Percentiles rank a stretch among this genome's conserved stretches.
Evolutionary conservation across 2,113 vertebrate genomes (phyloP).

Genomic region (Spea bombifrons): DNA sequence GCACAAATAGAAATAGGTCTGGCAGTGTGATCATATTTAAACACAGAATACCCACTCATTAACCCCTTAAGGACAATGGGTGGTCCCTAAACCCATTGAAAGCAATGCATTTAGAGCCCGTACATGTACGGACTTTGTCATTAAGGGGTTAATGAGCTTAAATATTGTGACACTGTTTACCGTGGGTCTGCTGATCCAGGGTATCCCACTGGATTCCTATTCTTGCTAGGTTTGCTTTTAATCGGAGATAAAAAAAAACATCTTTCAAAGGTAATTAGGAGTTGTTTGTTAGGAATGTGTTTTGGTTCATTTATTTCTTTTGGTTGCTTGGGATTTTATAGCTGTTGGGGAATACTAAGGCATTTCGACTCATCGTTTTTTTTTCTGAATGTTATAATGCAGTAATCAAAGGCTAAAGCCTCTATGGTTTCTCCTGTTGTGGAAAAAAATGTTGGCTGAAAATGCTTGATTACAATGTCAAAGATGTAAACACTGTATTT

Average conservation of each 20-base stretch:
- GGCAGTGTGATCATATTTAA: constrained; percentile 5
- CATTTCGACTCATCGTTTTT: background rate
- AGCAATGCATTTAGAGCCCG: no score
- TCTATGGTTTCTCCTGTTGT: constrained; percentile 42
- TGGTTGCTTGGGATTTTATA: background rate
- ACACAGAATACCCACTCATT: constrained; percentile 3
- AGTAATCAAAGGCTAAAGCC: constrained; percentile 23
- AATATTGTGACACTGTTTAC: constrained; percentile 15
- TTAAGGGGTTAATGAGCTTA: background rate
- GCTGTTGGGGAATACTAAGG: constrained; percentile 20
- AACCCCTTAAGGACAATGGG: no score
- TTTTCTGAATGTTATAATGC: constrained; percentile 19
- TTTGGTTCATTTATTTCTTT: constrained; percentile 1
- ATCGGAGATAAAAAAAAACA: constrained; percentile 16
- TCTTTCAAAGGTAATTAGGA: constrained; percentile 28
- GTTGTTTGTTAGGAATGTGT: constrained; percentile 7
- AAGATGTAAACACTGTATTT: constrained; percentile 47
- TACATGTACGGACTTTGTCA: no score
- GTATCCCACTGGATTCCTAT: constrained; percentile 7
- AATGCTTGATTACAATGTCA: constrained; percentile 56
- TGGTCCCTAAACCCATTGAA: no score
- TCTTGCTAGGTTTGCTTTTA: constrained; percentile 5
- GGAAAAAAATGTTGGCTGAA: constrained; percentile 45
- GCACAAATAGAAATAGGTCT: background rate
- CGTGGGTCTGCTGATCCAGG: constrained; percentile 6